Evolutionary conservation across 2,888 invertebrate species (phyloP), one percentile per base, ranked within the genome.

Genomic region (Diarsia dahlii): DNA sequence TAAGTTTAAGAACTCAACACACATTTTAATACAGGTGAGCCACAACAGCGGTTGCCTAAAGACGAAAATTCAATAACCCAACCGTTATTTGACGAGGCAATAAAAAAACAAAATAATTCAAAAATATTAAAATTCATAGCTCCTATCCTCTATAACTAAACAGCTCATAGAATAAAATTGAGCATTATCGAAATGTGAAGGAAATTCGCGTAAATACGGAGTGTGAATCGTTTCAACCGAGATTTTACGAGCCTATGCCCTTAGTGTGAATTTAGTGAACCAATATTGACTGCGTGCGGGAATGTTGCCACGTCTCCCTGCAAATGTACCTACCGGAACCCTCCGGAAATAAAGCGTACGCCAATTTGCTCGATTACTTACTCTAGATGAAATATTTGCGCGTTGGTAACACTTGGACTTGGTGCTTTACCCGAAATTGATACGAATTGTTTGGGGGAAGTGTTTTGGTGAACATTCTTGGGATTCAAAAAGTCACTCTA

Each of bases 251-350:
- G 74, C 70, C 78, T 71, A 75, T 80, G 76, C 75, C 78, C 67
- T 81, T 80, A 78, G 70, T 80, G 79, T 71, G 77, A 87, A 80
- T 89, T 88, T 88, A 90, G 91, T 89, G 92, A 93, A 89, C 92
- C 89, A 94, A 94, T 94, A 94, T 94, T 94, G 93, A 90, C 92
- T 85, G 89, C 92, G 82, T 72, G 78, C 80, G 82, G 80, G 79
- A 87, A 78, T 88, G 86, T 88, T 82, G 73, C 84, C 82, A 79
- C 85, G 89, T 86, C 85, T 81, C 82, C 80, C 66, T 72, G 73
- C 80, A 89, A 93, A 93, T 90, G 93, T 89, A 74, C 89, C 89
- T 89, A 74, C 89, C 89, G 89, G 88, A 92, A 93, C 93, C 92
- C 88, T 86, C 87, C 78, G 78, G 81, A 78, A 83, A 87, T 87